These are phyloP conservation scores for Chamaea fasciata DNA, from an alignment of 2,113 vertebrate species.

Conservation along the genomic window DNA sequence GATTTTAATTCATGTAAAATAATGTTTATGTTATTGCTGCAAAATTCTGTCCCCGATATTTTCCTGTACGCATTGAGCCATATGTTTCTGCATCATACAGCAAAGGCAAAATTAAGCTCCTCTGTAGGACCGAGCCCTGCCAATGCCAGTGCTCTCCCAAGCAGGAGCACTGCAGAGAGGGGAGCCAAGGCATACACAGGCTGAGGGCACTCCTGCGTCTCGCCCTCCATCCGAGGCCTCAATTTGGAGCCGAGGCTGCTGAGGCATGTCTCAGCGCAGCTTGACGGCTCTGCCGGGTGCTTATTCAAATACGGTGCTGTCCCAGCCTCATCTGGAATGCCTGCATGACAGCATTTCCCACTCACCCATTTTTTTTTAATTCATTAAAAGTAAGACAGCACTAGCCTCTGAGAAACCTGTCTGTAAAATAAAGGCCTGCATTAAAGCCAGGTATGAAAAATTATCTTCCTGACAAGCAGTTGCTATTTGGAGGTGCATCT, in stretches of 20 bases:
- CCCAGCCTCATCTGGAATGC: slow-evolving; percentile 25
- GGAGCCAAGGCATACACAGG: not conserved
- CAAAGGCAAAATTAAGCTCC: slow-evolving; percentile 31
- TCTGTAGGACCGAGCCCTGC: not conserved
- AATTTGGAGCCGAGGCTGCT: not conserved
- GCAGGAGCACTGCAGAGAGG: not conserved
- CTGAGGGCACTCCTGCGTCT: not conserved
- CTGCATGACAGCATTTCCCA: slow-evolving; percentile 1
- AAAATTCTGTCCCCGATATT: not conserved
- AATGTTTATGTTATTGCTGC: not conserved
- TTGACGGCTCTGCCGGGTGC: slow-evolving; percentile 14
- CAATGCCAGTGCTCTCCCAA: not conserved
- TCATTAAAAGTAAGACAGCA: slow-evolving; percentile 32
- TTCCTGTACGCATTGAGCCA: slow-evolving; percentile 46
- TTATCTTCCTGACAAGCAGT: slow-evolving; percentile 49
- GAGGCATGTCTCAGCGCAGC: slow-evolving; percentile 27
- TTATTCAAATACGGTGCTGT: slow-evolving; percentile 61
- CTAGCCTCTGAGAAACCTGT: slow-evolving; percentile 55
- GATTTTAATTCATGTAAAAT: not conserved
- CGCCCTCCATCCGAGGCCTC: not conserved
- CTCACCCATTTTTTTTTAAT: not conserved
- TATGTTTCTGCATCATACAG: slow-evolving; percentile 29
- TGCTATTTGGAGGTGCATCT: slow-evolving; percentile 36
- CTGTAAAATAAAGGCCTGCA: slow-evolving; percentile 49
- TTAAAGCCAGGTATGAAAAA: slow-evolving; percentile 44